phyloP scores from a whole-genome alignment of 2,888 invertebrate species.

The Ditylenchus weischeri region DNA sequence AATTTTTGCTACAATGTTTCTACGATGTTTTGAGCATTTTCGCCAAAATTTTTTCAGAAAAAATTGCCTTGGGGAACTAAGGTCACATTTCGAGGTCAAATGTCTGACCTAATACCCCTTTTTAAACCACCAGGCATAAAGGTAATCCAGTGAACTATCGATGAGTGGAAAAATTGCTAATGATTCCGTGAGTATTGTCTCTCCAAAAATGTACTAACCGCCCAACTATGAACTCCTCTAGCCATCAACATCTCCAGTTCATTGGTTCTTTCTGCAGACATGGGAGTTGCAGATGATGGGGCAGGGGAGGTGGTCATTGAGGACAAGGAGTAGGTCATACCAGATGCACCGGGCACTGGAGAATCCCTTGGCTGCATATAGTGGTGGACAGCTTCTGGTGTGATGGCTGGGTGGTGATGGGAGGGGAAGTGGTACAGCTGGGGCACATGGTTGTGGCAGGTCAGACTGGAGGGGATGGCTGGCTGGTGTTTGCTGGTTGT shows the following conservation, averaged over 20 bases:
- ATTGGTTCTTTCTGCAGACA: conserved; percentile 15
- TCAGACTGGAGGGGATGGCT: too few relatives aligned
- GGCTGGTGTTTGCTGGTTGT: background rate
- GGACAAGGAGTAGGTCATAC: conserved; percentile 3
- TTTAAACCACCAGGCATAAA: too few relatives aligned
- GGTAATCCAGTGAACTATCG: too few relatives aligned
- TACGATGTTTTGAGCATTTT: too few relatives aligned
- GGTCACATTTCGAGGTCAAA: too few relatives aligned
- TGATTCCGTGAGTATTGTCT: too few relatives aligned
- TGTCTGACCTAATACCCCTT: too few relatives aligned
- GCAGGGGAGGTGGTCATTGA: conserved; percentile 10
- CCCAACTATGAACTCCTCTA: conserved; percentile 22
- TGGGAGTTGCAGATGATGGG: conserved; percentile 16
- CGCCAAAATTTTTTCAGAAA: background rate
- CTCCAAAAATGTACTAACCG: conserved; percentile 8
- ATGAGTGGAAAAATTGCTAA: too few relatives aligned
- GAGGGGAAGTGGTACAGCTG: too few relatives aligned
- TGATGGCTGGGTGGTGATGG: background rate
- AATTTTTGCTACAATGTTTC: too few relatives aligned
- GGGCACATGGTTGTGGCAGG: too few relatives aligned
- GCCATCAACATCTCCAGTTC: conserved; percentile 17
- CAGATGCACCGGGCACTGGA: background rate
- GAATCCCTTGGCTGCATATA: background rate
- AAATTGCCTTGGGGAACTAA: background rate
- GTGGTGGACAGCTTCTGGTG: background rate